Evolutionary conservation across 1,140 invertebrate genomes (phyloP), one percentile per base, ranked within the genome.

Genomic region (Drosophila nikananu): DNA sequence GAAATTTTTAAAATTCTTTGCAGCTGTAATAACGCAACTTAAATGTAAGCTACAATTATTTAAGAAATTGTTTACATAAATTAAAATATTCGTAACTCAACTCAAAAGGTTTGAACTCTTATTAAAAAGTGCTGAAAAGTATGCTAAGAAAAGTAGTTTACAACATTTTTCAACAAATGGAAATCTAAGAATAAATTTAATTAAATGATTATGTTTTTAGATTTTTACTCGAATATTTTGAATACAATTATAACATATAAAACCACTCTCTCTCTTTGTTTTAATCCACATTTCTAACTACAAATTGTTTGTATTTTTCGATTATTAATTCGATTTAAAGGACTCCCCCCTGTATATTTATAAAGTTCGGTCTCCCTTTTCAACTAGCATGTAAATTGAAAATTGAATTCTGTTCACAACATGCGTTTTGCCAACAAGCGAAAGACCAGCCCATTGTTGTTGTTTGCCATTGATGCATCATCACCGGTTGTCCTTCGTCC

Each of bases 361-460:
- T 32, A 37, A 32, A 42, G 12, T 21, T 41, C 15, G 27, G 8
- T 21, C 27, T 42, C 55, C 19, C 54, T 48, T 32, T 48, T 32
- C 57, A 67, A 73, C 63, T 35, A 62, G 67, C 67, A 60, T 78
- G 81, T 77, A 78, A 72, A 87, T 90, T 81, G 81, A 84, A 89
- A 79, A 90, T 89, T 79, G 57, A 89, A 89, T 66, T 89, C 66
- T 78, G 72, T 83, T 84, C 62, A 58, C 68, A 89, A 87, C 80
- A 83, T 87, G 68, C 80, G 81, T 83, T 87, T 77, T 71, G 83
- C 58, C 68, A 87, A 49, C 76, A 51, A 30, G 49, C 62, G 27
- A 57, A 39, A 39, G 17, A 15, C 15, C 17, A 10, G 58, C 19
- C 19, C 15, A 12, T 32, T 66, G 37, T 44, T 35, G 17, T 48